A percentile compares a stretch with the other conserved stretches of the same genome.
Conservation (phyloP, 2,113 vertebrate species). For the Brevimyrus niger region DNA sequence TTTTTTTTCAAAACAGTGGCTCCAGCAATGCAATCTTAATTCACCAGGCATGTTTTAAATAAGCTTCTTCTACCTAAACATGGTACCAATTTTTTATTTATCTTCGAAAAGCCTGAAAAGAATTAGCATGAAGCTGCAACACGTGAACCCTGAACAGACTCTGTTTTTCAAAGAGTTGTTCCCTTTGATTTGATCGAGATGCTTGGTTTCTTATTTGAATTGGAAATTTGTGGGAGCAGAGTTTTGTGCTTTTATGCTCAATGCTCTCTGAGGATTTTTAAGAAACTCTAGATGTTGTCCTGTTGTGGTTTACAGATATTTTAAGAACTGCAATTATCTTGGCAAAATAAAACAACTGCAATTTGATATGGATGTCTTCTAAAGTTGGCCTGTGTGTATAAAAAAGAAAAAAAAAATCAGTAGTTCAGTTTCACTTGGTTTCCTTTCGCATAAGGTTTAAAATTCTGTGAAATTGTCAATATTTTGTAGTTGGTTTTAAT, state of each 20-base stretch:
- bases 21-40: not conserved
- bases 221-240: not conserved
- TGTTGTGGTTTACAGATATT: not conserved
- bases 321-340: not conserved
- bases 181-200: not conserved
- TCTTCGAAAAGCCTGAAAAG: not conserved
- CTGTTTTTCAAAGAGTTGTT: not conserved
- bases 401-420: not conserved
- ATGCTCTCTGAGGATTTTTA: not conserved
- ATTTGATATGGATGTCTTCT: not conserved
- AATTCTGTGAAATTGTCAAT: not conserved
- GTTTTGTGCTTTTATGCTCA: not conserved
- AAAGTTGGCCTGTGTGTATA: not conserved
- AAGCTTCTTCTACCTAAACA: not conserved
- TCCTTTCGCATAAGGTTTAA: not conserved
- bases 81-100: not conserved
- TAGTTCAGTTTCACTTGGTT: not conserved
- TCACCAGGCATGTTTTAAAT: not conserved
- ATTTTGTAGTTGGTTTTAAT: not conserved
- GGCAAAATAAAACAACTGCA: not conserved
- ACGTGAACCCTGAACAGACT: not conserved
- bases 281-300: not conserved
- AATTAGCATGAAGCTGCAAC: not conserved
- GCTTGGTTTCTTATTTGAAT: not conserved
- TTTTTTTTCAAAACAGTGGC: not conserved